Conservation (phyloP, 2,797 vertebrate genomes). For the Eptatretus atami region DNA sequence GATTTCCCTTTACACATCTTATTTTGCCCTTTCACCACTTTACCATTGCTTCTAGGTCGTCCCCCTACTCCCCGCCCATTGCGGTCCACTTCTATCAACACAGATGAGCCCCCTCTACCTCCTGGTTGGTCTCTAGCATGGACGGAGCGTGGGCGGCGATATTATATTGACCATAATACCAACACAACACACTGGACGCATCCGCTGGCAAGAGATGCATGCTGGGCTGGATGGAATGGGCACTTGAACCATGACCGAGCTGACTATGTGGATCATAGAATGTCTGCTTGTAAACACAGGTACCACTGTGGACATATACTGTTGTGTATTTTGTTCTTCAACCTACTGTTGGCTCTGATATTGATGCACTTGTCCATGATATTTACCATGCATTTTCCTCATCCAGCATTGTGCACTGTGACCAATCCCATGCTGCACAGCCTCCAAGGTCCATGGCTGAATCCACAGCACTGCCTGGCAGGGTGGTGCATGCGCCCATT, state of each 20-base stretch:
- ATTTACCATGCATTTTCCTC: too few species aligned
- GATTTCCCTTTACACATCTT: too few species aligned
- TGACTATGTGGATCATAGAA: slow-evolving; percentile 88
- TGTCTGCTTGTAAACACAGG: slow-evolving; percentile 68
- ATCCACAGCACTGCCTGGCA: neutral
- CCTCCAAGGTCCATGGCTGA: slow-evolving; percentile 19
- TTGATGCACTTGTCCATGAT: too few species aligned
- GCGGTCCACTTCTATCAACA: too few species aligned
- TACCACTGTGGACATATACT: slow-evolving; percentile 54
- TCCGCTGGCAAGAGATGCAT: slow-evolving; percentile 67
- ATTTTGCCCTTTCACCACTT: too few species aligned
- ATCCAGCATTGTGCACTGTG: slow-evolving; percentile 59
- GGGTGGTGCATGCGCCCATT: slow-evolving; percentile 19
- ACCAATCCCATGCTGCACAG: slow-evolving; percentile 47
- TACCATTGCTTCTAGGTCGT: too few species aligned
- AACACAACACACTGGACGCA: slow-evolving; percentile 98
- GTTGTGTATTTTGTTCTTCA: slow-evolving; percentile 19
- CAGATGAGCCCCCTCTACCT: slow-evolving; percentile 61
- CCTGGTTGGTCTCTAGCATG: slow-evolving; percentile 86
- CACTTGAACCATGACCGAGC: slow-evolving; percentile 53
- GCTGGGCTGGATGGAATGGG: slow-evolving; percentile 66
- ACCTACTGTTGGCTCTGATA: neutral
- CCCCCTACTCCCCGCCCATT: too few species aligned
- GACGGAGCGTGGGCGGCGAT: slow-evolving; percentile 87
- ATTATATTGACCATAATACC: slow-evolving; percentile 91